Evolutionary conservation across 2,113 vertebrate species (phyloP).

Genomic region (Gallinago undulata): DNA sequence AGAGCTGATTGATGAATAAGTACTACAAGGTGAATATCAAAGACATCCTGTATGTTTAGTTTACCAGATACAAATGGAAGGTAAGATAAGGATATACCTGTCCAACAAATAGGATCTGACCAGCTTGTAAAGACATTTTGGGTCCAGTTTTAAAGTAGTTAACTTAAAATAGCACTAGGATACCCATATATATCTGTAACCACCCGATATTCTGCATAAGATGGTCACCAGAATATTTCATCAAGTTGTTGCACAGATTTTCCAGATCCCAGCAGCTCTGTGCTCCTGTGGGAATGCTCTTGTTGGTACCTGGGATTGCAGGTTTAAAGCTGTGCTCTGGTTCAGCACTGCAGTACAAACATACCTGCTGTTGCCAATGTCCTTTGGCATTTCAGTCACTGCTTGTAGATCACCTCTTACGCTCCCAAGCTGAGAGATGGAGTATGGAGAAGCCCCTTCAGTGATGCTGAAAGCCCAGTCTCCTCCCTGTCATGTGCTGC

Average conservation of each 20-base stretch:
- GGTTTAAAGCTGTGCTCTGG: neutral
- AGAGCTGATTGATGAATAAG: neutral
- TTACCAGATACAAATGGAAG: neutral
- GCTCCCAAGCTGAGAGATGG: neutral
- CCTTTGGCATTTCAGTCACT: neutral
- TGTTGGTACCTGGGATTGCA: neutral
- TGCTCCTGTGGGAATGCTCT: neutral
- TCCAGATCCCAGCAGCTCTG: neutral
- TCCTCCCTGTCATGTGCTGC: neutral
- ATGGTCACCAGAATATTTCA: too few species aligned
- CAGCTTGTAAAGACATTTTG: neutral
- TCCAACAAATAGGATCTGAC: neutral
- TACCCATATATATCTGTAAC: neutral
- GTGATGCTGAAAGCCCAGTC: neutral
- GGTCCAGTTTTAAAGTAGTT: neutral
- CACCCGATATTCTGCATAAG: neutral
- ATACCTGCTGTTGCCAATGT: neutral
- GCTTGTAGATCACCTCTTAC: neutral
- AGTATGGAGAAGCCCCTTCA: neutral
- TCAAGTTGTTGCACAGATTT: neutral
- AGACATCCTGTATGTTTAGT: neutral
- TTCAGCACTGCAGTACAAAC: too few species aligned
- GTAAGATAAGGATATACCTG: neutral
- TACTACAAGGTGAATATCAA: neutral
- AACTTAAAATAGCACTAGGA: neutral